Conservation (phyloP, 2,113 vertebrate genomes). For the Gnathonemus echidnorhynchus region DNA sequence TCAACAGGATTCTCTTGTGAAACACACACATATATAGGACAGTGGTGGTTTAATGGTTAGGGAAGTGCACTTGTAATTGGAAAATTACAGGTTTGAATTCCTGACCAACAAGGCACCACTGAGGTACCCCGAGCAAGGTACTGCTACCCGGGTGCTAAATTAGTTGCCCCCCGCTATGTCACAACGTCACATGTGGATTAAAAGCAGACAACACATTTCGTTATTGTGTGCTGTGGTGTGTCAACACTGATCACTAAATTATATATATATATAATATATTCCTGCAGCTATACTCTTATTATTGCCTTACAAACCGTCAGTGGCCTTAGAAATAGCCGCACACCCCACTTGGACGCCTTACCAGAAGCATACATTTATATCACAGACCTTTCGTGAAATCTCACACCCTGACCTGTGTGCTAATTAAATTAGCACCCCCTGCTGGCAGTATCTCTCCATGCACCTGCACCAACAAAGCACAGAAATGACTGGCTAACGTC, state of each 20-base stretch:
- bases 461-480: background rate
- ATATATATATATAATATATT: background rate
- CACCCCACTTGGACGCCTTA: background rate
- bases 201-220: no score
- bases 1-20: background rate
- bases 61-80: no score
- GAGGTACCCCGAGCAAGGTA: no score
- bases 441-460: background rate
- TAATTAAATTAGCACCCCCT: background rate
- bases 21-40: no score
- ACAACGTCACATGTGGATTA: no score
- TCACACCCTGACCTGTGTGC: background rate
- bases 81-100: no score
- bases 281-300: background rate
- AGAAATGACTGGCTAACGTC: background rate
- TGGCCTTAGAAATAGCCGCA: background rate
- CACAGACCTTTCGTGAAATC: background rate
- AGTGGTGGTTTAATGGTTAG: no score
- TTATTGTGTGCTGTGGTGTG: no score
- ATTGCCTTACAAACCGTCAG: background rate
- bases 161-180: no score
- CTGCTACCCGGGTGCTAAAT: no score
- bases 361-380: background rate
- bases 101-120: no score
- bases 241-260: no score